These are phyloP conservation scores for Silvanus unidentatus DNA, from an alignment of 2,888 invertebrate species.

Conservation along the genomic window DNA sequence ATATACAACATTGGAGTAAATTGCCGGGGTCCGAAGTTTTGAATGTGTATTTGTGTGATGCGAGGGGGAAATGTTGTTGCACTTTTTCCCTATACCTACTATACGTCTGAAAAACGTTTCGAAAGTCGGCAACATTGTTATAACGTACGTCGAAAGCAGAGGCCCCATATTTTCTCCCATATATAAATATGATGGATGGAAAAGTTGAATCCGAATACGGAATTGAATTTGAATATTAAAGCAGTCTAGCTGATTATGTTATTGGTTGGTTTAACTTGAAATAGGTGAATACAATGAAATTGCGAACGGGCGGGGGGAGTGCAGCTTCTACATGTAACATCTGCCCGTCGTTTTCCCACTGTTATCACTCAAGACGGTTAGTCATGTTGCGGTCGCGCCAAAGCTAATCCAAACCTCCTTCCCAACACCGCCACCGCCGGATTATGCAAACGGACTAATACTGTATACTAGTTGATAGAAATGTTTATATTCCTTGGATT, in stretches of 20 bases:
- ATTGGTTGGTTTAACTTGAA: constrained; percentile 24
- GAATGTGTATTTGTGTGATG: too few relatives aligned
- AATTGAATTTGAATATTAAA: constrained; percentile 28
- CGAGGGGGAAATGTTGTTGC: too few relatives aligned
- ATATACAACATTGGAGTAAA: too few relatives aligned
- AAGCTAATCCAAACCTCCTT: constrained; percentile 29
- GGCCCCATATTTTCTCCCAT: too few relatives aligned
- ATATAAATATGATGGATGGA: constrained; percentile 19
- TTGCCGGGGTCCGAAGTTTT: too few relatives aligned
- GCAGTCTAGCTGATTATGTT: constrained; percentile 24
- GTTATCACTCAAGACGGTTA: constrained; percentile 29
- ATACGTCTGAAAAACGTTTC: too few relatives aligned
- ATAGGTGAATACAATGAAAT: constrained; percentile 21
- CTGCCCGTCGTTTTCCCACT: neutral
- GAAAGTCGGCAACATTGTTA: too few relatives aligned
- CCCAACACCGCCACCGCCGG: too few relatives aligned
- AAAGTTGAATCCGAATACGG: constrained; percentile 19
- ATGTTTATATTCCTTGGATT: constrained; percentile 34
- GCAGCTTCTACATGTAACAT: too few relatives aligned
- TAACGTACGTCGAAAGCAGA: too few relatives aligned
- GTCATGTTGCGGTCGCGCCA: constrained; percentile 23
- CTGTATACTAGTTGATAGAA: constrained; percentile 25
- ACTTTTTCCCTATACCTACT: too few relatives aligned
- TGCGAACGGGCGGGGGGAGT: neutral
- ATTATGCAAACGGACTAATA: constrained; percentile 34